phyloP scores from a whole-genome alignment of 2,797 vertebrate species.

The Syngnathus rostellatus region DNA sequence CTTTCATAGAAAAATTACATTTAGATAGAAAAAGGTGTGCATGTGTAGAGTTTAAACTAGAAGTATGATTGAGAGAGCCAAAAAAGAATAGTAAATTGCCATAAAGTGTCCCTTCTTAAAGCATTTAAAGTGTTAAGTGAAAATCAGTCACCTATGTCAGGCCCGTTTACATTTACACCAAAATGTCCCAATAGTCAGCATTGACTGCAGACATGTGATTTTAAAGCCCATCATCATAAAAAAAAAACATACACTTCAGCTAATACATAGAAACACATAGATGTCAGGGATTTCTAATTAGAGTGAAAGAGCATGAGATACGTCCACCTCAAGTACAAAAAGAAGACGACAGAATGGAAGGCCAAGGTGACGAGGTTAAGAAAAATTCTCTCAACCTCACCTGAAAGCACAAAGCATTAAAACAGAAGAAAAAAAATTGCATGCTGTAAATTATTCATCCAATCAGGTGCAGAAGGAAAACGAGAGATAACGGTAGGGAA shows the following conservation, averaged over 20 bases:
- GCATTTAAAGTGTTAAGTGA: constrained; percentile 19
- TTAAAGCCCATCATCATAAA: constrained; percentile 26
- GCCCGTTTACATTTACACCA: constrained; percentile 5
- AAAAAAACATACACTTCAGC: constrained; percentile 9
- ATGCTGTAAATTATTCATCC: constrained; percentile 57
- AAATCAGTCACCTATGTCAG: constrained; percentile 1
- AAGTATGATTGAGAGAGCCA: constrained; percentile 31
- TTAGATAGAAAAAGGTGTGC: constrained; percentile 21
- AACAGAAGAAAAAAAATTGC: constrained; percentile 25
- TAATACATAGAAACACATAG: constrained; percentile 39
- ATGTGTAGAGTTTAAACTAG: constrained; percentile 31
- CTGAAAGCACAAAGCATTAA: constrained; percentile 33
- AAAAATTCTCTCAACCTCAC: constrained; percentile 34
- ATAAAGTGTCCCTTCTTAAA: constrained; percentile 24
- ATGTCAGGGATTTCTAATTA: constrained; percentile 51
- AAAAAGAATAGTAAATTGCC: constrained; percentile 25
- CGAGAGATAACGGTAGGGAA: constrained; percentile 25
- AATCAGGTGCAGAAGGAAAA: constrained; percentile 47
- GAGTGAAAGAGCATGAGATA: constrained; percentile 24
- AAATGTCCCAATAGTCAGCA: constrained; percentile 14
- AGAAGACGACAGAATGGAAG: constrained; percentile 1
- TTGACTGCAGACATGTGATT: constrained; percentile 9
- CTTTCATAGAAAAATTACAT: constrained; percentile 52
- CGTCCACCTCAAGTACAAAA: neutral
- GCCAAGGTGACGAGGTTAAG: constrained; percentile 45